These are phyloP conservation scores for Eubasilissa splendida DNA, from an alignment of 2,888 invertebrate genomes.

Conservation along the genomic window DNA sequence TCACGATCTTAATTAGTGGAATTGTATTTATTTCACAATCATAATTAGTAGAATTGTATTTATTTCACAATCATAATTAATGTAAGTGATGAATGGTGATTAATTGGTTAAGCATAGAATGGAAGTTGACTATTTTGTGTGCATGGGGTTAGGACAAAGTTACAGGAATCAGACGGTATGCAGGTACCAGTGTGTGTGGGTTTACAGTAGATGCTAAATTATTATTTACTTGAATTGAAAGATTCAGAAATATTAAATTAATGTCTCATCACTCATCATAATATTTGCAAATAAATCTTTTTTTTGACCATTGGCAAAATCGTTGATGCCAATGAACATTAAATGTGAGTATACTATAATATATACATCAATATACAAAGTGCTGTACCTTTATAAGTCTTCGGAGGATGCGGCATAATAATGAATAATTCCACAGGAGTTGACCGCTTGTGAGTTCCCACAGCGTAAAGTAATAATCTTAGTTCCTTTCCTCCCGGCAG, in stretches of 20 bases:
- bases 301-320: not conserved
- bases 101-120: no score
- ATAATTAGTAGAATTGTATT: no score
- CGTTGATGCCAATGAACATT: not conserved
- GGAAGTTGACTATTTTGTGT: not conserved
- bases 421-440: conserved; percentile 53
- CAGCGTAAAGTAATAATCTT: conserved; percentile 45
- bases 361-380: not conserved
- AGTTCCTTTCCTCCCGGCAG: conserved; percentile 53
- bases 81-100: no score
- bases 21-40: no score
- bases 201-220: not conserved
- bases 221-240: conserved; percentile 1
- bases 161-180: no score
- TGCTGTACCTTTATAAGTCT: conserved; percentile 48
- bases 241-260: not conserved
- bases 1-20: no score
- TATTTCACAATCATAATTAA: no score
- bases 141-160: not conserved
- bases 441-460: conserved; percentile 44
- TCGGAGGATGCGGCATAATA: conserved; percentile 55
- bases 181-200: no score
- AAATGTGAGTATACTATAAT: not conserved
- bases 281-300: not conserved
- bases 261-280: not conserved